Evolutionary conservation across 2,113 vertebrate genomes (phyloP).

Genomic region (Siniperca knerii): DNA sequence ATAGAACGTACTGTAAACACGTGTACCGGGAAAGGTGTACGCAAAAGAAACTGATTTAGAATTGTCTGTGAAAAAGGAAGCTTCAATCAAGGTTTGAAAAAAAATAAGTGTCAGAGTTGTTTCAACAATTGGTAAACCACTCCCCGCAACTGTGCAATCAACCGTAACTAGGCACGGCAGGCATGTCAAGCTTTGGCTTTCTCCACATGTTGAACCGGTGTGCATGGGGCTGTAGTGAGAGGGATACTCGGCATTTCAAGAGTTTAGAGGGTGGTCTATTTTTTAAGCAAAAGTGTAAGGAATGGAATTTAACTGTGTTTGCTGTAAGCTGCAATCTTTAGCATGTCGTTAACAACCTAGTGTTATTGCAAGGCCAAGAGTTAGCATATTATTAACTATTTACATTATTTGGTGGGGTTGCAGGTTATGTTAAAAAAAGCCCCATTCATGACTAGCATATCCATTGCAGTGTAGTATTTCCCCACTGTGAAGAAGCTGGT

Average conservation of each 20-base stretch:
- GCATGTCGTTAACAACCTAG: not conserved
- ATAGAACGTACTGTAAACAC: constrained; percentile 35
- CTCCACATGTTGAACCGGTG: not conserved
- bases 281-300: not conserved
- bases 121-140: not conserved
- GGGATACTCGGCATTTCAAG: too few relatives aligned
- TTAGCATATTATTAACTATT: not conserved
- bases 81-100: not conserved
- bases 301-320: not conserved
- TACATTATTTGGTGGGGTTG: too few relatives aligned
- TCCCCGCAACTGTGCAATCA: not conserved
- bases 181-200: not conserved
- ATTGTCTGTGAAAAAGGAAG: constrained; percentile 23
- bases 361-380: not conserved
- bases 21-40: constrained; percentile 34
- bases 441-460: too few relatives aligned
- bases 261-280: not conserved
- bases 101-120: constrained; percentile 25
- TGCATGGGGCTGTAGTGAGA: not conserved
- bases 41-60: constrained; percentile 26
- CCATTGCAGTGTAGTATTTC: too few relatives aligned
- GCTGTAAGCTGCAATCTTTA: not conserved
- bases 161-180: not conserved
- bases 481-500: too few relatives aligned
- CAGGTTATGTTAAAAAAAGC: too few relatives aligned